Base-by-base conservation (phyloP, 2,113 vertebrate genomes). In the Callipepla californica region DNA sequence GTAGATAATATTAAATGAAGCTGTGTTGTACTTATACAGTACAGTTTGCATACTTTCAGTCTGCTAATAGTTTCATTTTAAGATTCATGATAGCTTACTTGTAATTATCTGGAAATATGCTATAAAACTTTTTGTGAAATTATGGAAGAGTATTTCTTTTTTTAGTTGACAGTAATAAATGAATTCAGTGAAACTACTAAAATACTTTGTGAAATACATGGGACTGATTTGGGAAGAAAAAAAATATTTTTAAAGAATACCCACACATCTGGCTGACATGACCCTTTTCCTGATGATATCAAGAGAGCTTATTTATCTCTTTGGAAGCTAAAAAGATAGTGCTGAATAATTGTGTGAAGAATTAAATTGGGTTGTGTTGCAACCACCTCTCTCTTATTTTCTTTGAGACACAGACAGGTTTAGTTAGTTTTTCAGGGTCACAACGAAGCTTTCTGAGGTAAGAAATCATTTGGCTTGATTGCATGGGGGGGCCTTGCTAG, bases 301-400 rank as follows among this genome's bases (percentile, higher is more conserved):
- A 40, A 53, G 26, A 30, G 8, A 75, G 9, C 13, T 75, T 63
- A 4, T 92, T 89, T 94, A 23, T 84, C 4, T 42, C 18, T 68
- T 55, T 47, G 28, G 19, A 95, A 25, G 5, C 26, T 75, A 59
- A 30, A 13, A 92, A 47, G 36, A 30, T 38, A 76, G 18, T 68
- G 20, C 6, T 76, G 48, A 78, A 80, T 75, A 66, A 65, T 7
- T 16, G 3, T 50, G 23, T 20, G 53, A 72, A 72, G 4, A 65
- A 81, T 30, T 36, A 58, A 42, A 45, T 10, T 84, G 6, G 36
- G 76, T 4, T 48, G 10, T 3, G 4, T 8, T 36, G 53, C 19
- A n/a, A 19, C 18, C 4, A 7, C 13, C 15, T 2, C 2, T 9
- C 21, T 0, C 0, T 4, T 38, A 48, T 20, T n/a, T 74, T 19